phyloP scores from a whole-genome alignment of 2,888 invertebrate species.

The Theodoxus fluviatilis region DNA sequence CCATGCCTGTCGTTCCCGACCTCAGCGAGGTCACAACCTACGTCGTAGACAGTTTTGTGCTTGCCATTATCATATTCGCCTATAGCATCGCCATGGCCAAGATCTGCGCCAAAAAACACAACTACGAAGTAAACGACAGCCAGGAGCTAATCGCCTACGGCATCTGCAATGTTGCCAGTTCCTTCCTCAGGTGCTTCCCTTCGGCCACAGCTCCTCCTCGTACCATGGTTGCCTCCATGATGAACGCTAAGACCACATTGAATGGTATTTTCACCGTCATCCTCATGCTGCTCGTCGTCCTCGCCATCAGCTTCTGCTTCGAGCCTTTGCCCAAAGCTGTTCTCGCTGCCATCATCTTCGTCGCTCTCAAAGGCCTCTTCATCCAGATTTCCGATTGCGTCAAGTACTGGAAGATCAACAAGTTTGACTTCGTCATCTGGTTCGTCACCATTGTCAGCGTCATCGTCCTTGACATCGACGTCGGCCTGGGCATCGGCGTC shows the following conservation, averaged over 20 bases:
- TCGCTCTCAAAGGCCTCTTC: constrained; percentile 66
- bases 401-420: constrained; percentile 79
- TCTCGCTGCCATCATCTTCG: constrained; percentile 66
- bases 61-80: constrained; percentile 60
- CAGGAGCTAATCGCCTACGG: constrained; percentile 67
- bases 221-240: constrained; percentile 57
- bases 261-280: constrained; percentile 52
- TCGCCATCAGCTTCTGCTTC: constrained; percentile 59
- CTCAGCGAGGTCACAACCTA: constrained; percentile 44
- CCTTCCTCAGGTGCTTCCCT: constrained; percentile 66
- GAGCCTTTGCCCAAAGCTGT: constrained; percentile 58
- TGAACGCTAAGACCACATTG: constrained; percentile 59
- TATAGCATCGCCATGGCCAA: constrained; percentile 65
- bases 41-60: constrained; percentile 55
- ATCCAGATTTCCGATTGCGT: constrained; percentile 76
- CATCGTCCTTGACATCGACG: constrained; percentile 58
- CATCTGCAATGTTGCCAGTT: constrained; percentile 59
- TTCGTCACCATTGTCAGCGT: constrained; percentile 51
- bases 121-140: constrained; percentile 64
- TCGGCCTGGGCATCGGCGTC: constrained; percentile 59
- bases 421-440: constrained; percentile 75
- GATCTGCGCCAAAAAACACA: constrained; percentile 64
- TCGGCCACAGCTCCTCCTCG: constrained; percentile 65
- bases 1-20: constrained; percentile 53
- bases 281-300: constrained; percentile 56